phyloP scores from a whole-genome alignment of 2,888 invertebrate genomes.

The Tipula confusa region DNA sequence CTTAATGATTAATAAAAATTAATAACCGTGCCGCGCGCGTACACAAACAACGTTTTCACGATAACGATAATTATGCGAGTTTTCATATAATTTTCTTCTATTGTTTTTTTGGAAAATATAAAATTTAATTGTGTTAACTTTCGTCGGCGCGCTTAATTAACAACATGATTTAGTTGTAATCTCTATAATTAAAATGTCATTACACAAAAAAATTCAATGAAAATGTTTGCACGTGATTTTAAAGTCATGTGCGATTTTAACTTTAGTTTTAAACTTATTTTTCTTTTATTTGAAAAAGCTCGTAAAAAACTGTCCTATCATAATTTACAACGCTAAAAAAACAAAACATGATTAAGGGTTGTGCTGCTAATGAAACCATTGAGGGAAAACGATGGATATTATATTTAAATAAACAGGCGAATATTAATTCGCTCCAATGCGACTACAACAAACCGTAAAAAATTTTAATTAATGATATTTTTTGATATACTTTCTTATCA shows the following conservation, averaged over 20 bases:
- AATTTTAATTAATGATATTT: constrained; percentile 14
- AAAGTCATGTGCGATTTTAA: not conserved
- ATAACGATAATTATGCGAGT: not conserved
- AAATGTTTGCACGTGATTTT: not conserved
- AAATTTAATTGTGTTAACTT: not conserved
- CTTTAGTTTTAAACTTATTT: not conserved
- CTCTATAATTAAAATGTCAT: not conserved
- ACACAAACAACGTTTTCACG: not conserved
- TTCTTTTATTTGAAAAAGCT: not conserved
- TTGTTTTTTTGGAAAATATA: not conserved
- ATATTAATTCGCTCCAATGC: not conserved
- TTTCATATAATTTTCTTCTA: not conserved
- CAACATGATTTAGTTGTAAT: not conserved
- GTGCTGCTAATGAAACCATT: not conserved
- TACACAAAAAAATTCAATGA: not conserved
- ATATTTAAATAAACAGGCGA: not conserved
- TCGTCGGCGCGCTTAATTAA: not conserved
- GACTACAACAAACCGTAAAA: not conserved
- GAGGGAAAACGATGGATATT: not conserved
- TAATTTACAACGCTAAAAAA: not conserved
- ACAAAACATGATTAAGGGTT: not conserved
- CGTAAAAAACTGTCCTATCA: not conserved
- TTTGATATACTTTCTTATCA: not conserved
- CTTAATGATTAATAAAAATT: constrained; percentile 20
- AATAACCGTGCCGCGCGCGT: not conserved